Conservation (phyloP, 1,140 invertebrate species). For the Leucophenga varia region DNA sequence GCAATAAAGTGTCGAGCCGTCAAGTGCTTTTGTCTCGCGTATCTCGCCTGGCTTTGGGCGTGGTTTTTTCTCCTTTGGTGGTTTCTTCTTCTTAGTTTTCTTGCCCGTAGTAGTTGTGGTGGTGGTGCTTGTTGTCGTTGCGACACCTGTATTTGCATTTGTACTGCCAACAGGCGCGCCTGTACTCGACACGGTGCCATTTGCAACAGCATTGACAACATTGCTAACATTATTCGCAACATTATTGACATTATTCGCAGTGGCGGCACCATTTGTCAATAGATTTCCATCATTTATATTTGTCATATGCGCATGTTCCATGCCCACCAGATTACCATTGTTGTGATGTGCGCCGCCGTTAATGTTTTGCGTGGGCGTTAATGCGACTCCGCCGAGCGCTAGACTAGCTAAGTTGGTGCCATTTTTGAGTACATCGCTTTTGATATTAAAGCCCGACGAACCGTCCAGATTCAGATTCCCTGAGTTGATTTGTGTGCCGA, state of each 20-base stretch:
- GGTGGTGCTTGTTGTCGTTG: constrained; percentile 25
- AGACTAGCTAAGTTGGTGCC: constrained; percentile 51
- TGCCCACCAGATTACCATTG: constrained; percentile 43
- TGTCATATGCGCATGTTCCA: constrained; percentile 48
- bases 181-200: constrained; percentile 38
- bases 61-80: constrained; percentile 64
- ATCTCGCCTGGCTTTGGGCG: constrained; percentile 80
- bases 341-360: constrained; percentile 35
- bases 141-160: constrained; percentile 20
- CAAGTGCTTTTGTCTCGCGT: constrained; percentile 75
- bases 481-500: constrained; percentile 28
- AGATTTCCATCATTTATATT: constrained; percentile 46
- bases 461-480: constrained; percentile 29
- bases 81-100: constrained; percentile 83
- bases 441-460: constrained; percentile 22
- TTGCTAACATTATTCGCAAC: constrained; percentile 25
- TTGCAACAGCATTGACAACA: constrained; percentile 33
- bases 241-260: constrained; percentile 35
- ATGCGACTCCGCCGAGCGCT: constrained; percentile 45
- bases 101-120: constrained; percentile 60
- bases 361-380: constrained; percentile 41
- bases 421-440: constrained; percentile 51
- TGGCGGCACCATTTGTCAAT: constrained; percentile 32
- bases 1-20: constrained; percentile 80
- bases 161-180: constrained; percentile 37